Conservation (phyloP, 2,888 invertebrate species). For the Ashinkailepas kermadecensis region DNA sequence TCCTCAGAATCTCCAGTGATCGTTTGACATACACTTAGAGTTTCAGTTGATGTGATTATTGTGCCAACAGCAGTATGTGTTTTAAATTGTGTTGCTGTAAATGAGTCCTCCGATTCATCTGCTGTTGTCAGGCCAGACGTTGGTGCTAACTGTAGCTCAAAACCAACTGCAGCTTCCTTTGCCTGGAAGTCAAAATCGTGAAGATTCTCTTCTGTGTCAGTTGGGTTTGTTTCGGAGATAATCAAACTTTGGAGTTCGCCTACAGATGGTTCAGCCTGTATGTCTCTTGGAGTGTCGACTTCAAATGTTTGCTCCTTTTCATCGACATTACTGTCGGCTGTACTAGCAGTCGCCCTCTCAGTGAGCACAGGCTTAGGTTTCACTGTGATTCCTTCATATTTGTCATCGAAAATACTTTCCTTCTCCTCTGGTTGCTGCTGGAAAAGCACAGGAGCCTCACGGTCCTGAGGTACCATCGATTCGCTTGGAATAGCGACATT, state of each 20-base stretch:
- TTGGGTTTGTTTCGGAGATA: background rate
- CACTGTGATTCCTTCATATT: background rate
- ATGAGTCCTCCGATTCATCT: background rate
- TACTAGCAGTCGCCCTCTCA: background rate
- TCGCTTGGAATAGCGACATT: background rate
- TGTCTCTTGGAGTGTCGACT: background rate
- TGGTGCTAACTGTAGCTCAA: background rate
- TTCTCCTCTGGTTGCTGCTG: conserved; percentile 6
- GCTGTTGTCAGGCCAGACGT: background rate
- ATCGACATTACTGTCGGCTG: background rate
- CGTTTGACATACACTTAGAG: background rate
- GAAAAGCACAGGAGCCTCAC: background rate
- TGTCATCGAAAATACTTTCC: background rate
- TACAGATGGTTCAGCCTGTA: background rate
- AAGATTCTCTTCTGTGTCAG: background rate
- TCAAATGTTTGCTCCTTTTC: background rate
- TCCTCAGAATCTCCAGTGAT: background rate
- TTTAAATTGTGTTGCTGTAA: background rate
- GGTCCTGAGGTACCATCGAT: background rate
- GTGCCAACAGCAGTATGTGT: background rate
- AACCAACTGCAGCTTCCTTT: background rate
- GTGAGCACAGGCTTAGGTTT: conserved; percentile 10
- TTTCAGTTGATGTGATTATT: background rate
- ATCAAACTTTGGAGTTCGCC: background rate
- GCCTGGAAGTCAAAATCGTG: background rate